These are phyloP conservation scores for Capitulum mitella DNA, from an alignment of 2,888 invertebrate species.

Conservation along the genomic window DNA sequence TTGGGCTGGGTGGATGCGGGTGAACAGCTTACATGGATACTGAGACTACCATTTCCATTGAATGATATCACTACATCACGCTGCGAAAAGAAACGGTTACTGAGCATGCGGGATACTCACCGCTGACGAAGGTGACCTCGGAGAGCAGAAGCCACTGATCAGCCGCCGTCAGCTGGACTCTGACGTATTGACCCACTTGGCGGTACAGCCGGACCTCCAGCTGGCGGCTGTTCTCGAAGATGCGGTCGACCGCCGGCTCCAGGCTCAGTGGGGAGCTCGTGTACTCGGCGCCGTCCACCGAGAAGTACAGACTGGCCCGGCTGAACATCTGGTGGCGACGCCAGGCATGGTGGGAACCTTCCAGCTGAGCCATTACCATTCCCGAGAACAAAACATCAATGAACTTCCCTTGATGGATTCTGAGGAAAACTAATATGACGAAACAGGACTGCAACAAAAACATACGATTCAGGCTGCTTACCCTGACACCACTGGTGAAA, in stretches of 20 bases:
- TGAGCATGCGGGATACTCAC: slow-evolving; percentile 32
- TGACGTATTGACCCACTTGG: slow-evolving; percentile 71
- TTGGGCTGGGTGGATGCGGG: too few species aligned
- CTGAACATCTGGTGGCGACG: slow-evolving; percentile 61
- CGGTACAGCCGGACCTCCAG: slow-evolving; percentile 73
- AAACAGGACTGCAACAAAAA: too few species aligned
- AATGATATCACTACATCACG: too few species aligned
- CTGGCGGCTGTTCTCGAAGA: slow-evolving; percentile 72
- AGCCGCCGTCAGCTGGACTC: slow-evolving; percentile 67
- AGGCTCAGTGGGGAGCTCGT: slow-evolving; percentile 66
- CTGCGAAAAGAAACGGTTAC: too few species aligned
- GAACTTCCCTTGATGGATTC: too few species aligned
- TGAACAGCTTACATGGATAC: too few species aligned
- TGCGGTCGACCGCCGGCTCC: slow-evolving; percentile 61
- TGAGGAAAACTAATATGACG: too few species aligned
- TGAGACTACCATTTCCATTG: too few species aligned
- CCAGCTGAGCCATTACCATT: too few species aligned
- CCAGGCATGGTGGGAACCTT: too few species aligned
- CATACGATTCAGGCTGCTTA: too few species aligned
- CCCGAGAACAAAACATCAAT: too few species aligned
- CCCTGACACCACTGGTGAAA: background rate
- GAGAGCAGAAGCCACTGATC: slow-evolving; percentile 82
- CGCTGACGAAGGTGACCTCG: slow-evolving; percentile 76
- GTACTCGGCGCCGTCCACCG: slow-evolving; percentile 66
- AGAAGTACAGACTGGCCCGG: slow-evolving; percentile 69